A percentile compares a stretch with the other conserved stretches of the same genome.
phyloP scores from a whole-genome alignment of 2,797 vertebrate genomes.

The Premnoplex brunnescens region DNA sequence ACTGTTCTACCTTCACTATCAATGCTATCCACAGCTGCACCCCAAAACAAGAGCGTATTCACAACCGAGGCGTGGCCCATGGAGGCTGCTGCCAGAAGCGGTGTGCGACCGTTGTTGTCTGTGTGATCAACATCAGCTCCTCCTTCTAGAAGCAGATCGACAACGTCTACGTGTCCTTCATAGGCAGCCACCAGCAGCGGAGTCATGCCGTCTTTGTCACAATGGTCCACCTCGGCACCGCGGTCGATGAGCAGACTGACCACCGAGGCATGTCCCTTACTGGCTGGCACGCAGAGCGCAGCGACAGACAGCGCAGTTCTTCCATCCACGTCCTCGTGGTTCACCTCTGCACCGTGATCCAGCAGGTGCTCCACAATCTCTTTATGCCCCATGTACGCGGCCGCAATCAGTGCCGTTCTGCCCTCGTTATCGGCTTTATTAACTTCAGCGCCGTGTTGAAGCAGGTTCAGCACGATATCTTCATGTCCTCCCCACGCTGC shows the following conservation, averaged over 20 bases:
- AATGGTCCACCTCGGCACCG: conserved; percentile 95
- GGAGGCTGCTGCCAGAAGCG: conserved; percentile 95
- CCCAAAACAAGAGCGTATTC: conserved; percentile 96
- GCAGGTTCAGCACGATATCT: conserved; percentile 94
- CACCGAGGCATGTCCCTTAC: conserved; percentile 94
- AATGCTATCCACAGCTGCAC: conserved; percentile 96
- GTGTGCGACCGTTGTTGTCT: conserved; percentile 94
- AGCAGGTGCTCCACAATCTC: conserved; percentile 97
- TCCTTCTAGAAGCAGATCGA: conserved; percentile 94
- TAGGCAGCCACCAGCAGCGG: conserved; percentile 96
- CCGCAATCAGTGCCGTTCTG: conserved; percentile 94
- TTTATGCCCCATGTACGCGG: conserved; percentile 96
- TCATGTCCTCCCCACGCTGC: conserved; percentile 98
- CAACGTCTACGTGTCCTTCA: conserved; percentile 96
- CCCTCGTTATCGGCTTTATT: conserved; percentile 98
- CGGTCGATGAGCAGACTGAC: conserved; percentile 95
- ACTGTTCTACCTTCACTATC: conserved; percentile 97
- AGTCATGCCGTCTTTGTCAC: conserved; percentile 98
- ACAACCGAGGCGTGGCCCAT: conserved; percentile 98
- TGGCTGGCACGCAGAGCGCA: conserved; percentile 95
- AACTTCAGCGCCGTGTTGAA: conserved; percentile 95
- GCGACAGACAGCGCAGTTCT: conserved; percentile 95
- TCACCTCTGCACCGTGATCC: conserved; percentile 93
- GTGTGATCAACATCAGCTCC: conserved; percentile 97
- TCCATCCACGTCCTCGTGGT: conserved; percentile 96